Evolutionary conservation across 2,113 vertebrate genomes (phyloP).

Genomic region (Mohoua ochrocephala): DNA sequence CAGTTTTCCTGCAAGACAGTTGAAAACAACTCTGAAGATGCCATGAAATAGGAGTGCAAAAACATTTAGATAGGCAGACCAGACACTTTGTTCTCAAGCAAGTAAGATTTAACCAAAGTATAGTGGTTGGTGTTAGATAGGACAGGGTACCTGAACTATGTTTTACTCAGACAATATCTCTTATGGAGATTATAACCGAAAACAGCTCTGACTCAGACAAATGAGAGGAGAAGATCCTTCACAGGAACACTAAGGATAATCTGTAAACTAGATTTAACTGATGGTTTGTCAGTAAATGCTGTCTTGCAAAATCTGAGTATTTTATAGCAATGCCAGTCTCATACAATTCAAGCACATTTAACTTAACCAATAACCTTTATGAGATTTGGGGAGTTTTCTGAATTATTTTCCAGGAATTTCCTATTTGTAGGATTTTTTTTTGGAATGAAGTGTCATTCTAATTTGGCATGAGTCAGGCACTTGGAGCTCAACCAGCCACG

Average conservation of each 20-base stretch:
- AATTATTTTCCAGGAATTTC: neutral
- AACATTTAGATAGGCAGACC: neutral
- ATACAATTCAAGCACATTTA: neutral
- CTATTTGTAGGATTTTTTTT: neutral
- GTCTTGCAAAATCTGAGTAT: neutral
- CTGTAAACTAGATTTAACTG: neutral
- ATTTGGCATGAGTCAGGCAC: neutral
- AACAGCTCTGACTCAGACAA: neutral
- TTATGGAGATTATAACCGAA: neutral
- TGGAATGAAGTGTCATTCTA: neutral
- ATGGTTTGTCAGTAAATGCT: neutral
- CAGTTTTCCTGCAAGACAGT: neutral
- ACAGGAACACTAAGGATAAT: neutral
- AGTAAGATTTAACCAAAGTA: neutral
- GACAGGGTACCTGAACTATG: neutral
- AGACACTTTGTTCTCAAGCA: neutral
- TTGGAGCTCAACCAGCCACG: neutral
- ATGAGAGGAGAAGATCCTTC: neutral
- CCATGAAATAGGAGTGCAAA: neutral
- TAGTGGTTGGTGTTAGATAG: neutral
- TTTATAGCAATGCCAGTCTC: neutral
- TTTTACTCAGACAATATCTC: neutral
- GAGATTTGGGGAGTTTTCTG: neutral
- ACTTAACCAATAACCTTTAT: neutral
- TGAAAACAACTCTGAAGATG: neutral